Conservation (phyloP, 2,888 invertebrate species). For the Myopa tessellatipennis region DNA sequence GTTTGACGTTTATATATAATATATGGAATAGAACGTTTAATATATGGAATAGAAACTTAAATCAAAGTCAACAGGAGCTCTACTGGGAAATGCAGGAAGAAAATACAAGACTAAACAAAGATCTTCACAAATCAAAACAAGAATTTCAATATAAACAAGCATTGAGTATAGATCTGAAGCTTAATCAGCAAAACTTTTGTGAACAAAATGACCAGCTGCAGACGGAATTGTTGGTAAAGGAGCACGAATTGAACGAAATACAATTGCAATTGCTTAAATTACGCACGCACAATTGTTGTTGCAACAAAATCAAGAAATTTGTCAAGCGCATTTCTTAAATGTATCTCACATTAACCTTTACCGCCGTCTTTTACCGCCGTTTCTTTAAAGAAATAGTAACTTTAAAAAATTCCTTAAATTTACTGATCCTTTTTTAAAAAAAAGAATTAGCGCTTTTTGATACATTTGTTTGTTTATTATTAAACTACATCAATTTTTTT, state of each 20-base stretch:
- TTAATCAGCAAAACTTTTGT: conserved; percentile 1
- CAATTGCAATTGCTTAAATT: conserved; percentile 42
- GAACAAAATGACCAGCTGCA: conserved; percentile 16
- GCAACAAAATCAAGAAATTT: conserved; percentile 42
- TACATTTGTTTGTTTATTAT: too few relatives aligned
- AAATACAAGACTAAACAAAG: conserved; percentile 41
- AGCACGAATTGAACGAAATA: conserved; percentile 23
- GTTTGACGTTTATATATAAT: too few relatives aligned
- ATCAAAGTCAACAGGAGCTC: conserved; percentile 54
- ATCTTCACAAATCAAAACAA: conserved; percentile 38
- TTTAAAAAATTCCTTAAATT: too few relatives aligned
- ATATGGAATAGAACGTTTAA: conserved; percentile 54
- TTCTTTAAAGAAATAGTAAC: too few relatives aligned
- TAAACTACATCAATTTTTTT: too few relatives aligned
- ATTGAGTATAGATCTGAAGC: neutral
- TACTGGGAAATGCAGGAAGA: conserved; percentile 50
- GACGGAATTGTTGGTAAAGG: conserved; percentile 3
- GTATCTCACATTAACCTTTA: conserved; percentile 29
- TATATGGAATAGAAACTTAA: conserved; percentile 55
- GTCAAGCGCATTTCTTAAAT: conserved; percentile 42
- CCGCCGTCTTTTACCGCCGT: too few relatives aligned
- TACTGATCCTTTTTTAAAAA: too few relatives aligned
- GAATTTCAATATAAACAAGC: neutral
- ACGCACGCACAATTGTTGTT: conserved; percentile 27
- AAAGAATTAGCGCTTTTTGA: too few relatives aligned